phyloP scores from a whole-genome alignment of 2,113 vertebrate species.

The Meleagris gallopavo region DNA sequence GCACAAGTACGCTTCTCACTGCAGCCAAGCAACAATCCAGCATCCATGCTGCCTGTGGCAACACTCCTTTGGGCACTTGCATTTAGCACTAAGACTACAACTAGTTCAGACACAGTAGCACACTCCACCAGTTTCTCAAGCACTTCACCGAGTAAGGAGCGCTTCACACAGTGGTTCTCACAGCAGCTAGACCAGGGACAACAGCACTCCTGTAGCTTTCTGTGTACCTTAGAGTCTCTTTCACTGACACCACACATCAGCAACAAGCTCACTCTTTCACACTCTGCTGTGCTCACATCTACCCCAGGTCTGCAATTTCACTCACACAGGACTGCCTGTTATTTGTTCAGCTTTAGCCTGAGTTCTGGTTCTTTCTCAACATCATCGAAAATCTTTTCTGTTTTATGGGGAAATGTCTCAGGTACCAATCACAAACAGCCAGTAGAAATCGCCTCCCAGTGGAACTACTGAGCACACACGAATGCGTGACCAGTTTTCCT shows the following conservation, averaged over 20 bases:
- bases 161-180: neutral
- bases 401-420: neutral
- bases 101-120: fast-evolving
- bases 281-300: neutral
- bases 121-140: neutral
- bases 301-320: neutral
- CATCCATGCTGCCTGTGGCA: neutral
- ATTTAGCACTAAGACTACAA: neutral
- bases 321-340: neutral
- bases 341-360: neutral
- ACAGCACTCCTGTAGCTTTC: neutral
- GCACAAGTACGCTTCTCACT: neutral
- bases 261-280: neutral
- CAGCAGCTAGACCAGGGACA: neutral
- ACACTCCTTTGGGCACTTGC: neutral
- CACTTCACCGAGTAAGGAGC: neutral
- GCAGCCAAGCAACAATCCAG: neutral
- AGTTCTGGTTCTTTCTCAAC: neutral
- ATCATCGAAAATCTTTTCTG: neutral
- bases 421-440: neutral
- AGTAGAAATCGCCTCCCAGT: neutral
- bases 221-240: neutral
- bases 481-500: neutral
- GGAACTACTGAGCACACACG: neutral
- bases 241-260: neutral